Conservation (phyloP, 2,888 invertebrate genomes). For the Chironomus riparius region DNA sequence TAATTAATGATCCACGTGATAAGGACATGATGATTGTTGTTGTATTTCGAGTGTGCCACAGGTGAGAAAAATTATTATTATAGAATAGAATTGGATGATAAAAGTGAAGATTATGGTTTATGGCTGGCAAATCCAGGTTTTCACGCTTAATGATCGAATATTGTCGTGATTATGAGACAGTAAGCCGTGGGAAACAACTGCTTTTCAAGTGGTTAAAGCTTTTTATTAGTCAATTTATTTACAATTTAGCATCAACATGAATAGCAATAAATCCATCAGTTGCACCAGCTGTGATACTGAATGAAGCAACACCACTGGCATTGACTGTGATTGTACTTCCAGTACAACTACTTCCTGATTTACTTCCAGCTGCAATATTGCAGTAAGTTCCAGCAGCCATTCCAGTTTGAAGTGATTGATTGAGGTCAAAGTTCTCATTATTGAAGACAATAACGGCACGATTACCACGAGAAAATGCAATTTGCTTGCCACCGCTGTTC, state of each 20-base stretch:
- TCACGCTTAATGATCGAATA: too few relatives aligned
- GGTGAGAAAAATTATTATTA: too few relatives aligned
- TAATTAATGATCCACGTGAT: too few relatives aligned
- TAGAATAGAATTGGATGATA: too few relatives aligned
- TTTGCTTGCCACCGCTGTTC: conserved; percentile 58
- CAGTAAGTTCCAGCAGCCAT: conserved; percentile 57
- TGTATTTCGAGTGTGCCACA: too few relatives aligned
- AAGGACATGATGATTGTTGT: too few relatives aligned
- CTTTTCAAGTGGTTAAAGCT: too few relatives aligned
- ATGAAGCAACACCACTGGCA: conserved; percentile 47
- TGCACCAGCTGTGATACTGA: background rate
- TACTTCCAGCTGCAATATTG: conserved; percentile 53
- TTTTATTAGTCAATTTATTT: conserved; percentile 31
- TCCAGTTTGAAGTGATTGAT: conserved; percentile 43
- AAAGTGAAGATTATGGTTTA: too few relatives aligned
- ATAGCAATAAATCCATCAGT: background rate
- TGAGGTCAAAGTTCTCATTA: conserved; percentile 41
- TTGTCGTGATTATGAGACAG: too few relatives aligned
- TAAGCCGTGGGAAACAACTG: too few relatives aligned
- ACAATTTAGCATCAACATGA: conserved; percentile 8
- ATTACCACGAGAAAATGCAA: conserved; percentile 66
- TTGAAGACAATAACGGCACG: conserved; percentile 65
- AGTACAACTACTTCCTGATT: conserved; percentile 46
- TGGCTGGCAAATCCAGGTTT: too few relatives aligned
- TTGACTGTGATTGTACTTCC: conserved; percentile 54